Conservation (phyloP, 1,140 invertebrate species). For the Mycetomoellerius zeteki region DNA sequence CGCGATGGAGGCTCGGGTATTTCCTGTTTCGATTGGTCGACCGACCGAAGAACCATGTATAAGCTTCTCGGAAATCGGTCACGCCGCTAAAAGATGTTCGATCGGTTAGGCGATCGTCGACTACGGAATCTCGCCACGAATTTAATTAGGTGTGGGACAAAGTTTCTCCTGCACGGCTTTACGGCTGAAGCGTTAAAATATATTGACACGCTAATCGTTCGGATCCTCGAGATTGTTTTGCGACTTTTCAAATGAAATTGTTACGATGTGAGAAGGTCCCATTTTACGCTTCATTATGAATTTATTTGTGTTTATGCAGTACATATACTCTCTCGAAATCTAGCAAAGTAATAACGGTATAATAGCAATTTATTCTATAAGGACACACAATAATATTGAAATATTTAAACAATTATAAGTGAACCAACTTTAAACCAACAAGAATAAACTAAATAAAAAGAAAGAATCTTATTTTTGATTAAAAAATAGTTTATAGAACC, state of each 20-base stretch:
- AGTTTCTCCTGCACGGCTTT: slow-evolving; percentile 45
- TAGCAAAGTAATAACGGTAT: neutral
- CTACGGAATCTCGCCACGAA: slow-evolving; percentile 41
- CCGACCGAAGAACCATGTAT: neutral
- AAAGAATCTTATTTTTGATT: too few species aligned
- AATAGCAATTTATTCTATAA: neutral
- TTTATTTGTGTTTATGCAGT: neutral
- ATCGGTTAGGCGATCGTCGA: slow-evolving; percentile 38
- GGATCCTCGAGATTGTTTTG: slow-evolving; percentile 11
- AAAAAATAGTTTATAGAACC: too few species aligned
- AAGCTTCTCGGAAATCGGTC: slow-evolving; percentile 22
- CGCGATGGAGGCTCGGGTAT: slow-evolving; percentile 24
- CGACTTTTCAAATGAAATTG: slow-evolving; percentile 15
- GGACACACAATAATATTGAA: neutral
- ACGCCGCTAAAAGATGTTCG: slow-evolving; percentile 48
- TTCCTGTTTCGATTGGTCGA: slow-evolving; percentile 53
- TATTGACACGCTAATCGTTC: slow-evolving; percentile 41
- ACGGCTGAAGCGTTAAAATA: slow-evolving; percentile 36
- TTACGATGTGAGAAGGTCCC: slow-evolving; percentile 31
- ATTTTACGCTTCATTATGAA: neutral
- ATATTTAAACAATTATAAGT: too few species aligned
- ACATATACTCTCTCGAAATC: neutral
- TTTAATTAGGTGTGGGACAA: slow-evolving; percentile 61
- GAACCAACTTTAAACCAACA: too few species aligned
- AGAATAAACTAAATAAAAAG: too few species aligned